These are phyloP conservation scores for Hedya salicella DNA, from an alignment of 2,888 invertebrate species.

Conservation along the genomic window DNA sequence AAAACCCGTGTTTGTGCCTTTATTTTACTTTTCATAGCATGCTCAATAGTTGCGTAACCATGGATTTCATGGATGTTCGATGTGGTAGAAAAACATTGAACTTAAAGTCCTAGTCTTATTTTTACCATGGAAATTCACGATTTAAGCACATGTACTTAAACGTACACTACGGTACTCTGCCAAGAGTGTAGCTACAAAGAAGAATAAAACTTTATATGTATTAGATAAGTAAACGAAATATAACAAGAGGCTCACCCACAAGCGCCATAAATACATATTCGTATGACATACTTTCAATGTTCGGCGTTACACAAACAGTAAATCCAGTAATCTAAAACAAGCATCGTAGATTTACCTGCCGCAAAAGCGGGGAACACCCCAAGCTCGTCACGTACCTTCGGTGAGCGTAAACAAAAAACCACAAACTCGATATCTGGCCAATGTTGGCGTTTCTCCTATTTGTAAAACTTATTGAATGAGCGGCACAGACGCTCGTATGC, in stretches of 20 bases:
- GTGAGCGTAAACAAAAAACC: conserved; percentile 50
- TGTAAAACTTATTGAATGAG: conserved; percentile 64
- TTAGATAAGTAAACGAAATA: background rate
- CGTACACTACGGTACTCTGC: too few relatives aligned
- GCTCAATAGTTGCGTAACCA: too few relatives aligned
- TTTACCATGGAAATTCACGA: too few relatives aligned
- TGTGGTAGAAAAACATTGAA: too few relatives aligned
- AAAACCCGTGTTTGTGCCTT: too few relatives aligned
- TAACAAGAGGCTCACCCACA: background rate
- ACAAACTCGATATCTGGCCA: conserved; percentile 52
- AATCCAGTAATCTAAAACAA: conserved; percentile 38
- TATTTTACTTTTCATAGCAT: too few relatives aligned
- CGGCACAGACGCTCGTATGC: conserved; percentile 53
- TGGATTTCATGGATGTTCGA: too few relatives aligned
- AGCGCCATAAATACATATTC: background rate
- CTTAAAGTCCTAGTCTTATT: too few relatives aligned
- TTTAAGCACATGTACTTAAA: too few relatives aligned
- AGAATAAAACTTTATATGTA: too few relatives aligned
- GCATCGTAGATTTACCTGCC: conserved; percentile 35
- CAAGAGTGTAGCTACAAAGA: too few relatives aligned
- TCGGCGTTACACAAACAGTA: background rate
- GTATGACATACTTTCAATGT: background rate
- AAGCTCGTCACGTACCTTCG: conserved; percentile 33
- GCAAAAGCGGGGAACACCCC: conserved; percentile 26
- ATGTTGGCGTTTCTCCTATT: conserved; percentile 61